These are phyloP conservation scores for Bellardia bayeri DNA, from an alignment of 2,888 invertebrate species.

Conservation along the genomic window DNA sequence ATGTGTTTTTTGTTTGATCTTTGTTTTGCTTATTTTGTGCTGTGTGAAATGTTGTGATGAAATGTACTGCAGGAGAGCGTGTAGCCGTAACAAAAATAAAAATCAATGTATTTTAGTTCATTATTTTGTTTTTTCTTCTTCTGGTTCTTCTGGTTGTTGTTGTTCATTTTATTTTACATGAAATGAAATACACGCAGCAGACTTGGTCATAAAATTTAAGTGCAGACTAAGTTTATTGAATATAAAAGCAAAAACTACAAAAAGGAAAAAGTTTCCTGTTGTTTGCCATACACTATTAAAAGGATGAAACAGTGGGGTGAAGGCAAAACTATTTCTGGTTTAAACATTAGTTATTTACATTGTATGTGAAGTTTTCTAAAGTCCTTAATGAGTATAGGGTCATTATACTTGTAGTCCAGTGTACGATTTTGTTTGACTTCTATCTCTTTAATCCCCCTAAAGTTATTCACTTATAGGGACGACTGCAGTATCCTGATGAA, in stretches of 20 bases:
- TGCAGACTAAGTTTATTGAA: constrained; percentile 55
- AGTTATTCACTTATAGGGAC: too few relatives aligned
- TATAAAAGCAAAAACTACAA: constrained; percentile 30
- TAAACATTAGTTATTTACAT: too few relatives aligned
- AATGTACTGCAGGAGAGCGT: constrained; percentile 7
- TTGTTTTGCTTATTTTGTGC: constrained; percentile 7
- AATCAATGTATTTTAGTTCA: constrained; percentile 17
- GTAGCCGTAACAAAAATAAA: neutral
- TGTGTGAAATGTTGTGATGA: constrained; percentile 25
- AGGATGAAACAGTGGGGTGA: neutral
- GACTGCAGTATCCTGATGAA: too few relatives aligned
- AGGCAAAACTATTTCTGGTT: too few relatives aligned
- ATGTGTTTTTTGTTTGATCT: neutral
- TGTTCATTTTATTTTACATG: constrained; percentile 37
- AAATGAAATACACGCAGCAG: constrained; percentile 52
- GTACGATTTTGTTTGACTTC: neutral
- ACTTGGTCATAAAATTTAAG: constrained; percentile 57
- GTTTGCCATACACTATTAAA: constrained; percentile 5
- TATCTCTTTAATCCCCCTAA: too few relatives aligned
- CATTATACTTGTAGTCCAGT: too few relatives aligned
- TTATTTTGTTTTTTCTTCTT: constrained; percentile 11
- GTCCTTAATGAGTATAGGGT: too few relatives aligned
- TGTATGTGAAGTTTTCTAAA: too few relatives aligned
- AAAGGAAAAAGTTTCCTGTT: constrained; percentile 20
- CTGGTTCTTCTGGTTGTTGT: constrained; percentile 8